Conservation (phyloP, 2,888 invertebrate species). For the Leucozona laternaria region DNA sequence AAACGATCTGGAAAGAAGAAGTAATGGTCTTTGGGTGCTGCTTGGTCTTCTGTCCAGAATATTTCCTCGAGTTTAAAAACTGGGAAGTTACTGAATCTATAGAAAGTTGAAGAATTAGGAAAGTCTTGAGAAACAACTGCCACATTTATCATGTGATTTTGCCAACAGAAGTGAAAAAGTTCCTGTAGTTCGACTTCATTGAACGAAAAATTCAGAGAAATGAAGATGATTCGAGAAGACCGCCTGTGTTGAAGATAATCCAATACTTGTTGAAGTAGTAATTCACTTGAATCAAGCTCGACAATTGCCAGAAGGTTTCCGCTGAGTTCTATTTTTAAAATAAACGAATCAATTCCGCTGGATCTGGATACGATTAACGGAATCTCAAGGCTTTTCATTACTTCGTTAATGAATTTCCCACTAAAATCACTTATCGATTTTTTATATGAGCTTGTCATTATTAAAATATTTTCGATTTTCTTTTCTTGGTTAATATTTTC, state of each 20-base stretch:
- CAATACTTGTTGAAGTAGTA: not conserved
- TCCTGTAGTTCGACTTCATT: not conserved
- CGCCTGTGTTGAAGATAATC: not conserved
- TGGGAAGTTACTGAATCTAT: not conserved
- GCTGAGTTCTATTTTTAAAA: not conserved
- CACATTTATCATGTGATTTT: not conserved
- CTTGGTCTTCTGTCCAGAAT: not conserved
- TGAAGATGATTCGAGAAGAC: not conserved
- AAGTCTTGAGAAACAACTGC: not conserved
- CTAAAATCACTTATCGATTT: not conserved
- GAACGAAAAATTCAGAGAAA: no score
- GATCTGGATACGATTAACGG: not conserved
- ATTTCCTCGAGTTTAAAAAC: not conserved
- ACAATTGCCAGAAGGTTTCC: not conserved
- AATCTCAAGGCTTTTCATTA: not conserved
- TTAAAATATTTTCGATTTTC: not conserved
- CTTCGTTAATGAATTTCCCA: not conserved
- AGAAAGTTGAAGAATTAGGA: not conserved
- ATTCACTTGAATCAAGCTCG: not conserved
- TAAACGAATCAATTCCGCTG: not conserved
- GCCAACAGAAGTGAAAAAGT: not conserved
- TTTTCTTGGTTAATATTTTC: not conserved
- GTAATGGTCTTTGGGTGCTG: not conserved
- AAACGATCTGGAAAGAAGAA: not conserved
- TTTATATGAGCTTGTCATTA: not conserved